A percentile compares a stretch with the other conserved stretches of the same genome.
These are phyloP conservation scores for Eurystomus glaucurus DNA, from an alignment of 2,797 vertebrate species.

Conservation along the genomic window DNA sequence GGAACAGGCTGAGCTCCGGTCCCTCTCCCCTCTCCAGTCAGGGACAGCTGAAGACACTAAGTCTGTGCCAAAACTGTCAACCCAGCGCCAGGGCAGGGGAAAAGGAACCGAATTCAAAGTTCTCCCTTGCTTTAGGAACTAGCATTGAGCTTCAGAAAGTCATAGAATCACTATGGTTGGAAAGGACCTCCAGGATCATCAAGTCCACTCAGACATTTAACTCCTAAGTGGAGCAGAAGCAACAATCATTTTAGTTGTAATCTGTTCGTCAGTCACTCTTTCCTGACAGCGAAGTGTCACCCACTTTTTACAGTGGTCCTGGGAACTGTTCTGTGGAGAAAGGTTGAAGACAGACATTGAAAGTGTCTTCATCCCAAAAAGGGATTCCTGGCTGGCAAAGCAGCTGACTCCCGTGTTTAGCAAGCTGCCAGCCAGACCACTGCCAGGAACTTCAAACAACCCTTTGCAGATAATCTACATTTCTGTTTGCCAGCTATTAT, in stretches of 20 bases:
- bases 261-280: neutral
- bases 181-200: no score
- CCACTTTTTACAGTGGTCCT: neutral
- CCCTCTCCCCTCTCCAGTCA: neutral
- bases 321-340: neutral
- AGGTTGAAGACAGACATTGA: neutral
- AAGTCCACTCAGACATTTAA: neutral
- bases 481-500: neutral
- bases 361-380: neutral
- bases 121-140: neutral
- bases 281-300: neutral
- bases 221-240: neutral
- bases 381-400: neutral
- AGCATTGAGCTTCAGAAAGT: neutral
- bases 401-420: neutral
- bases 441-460: neutral
- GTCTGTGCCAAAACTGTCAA: neutral
- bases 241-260: neutral
- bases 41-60: neutral
- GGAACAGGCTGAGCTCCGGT: neutral
- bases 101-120: neutral
- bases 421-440: neutral
- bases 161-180: no score
- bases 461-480: accelerated
- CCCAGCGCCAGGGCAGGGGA: accelerated